Base-by-base conservation (phyloP, 2,797 vertebrate species). In the Nasua narica region DNA sequence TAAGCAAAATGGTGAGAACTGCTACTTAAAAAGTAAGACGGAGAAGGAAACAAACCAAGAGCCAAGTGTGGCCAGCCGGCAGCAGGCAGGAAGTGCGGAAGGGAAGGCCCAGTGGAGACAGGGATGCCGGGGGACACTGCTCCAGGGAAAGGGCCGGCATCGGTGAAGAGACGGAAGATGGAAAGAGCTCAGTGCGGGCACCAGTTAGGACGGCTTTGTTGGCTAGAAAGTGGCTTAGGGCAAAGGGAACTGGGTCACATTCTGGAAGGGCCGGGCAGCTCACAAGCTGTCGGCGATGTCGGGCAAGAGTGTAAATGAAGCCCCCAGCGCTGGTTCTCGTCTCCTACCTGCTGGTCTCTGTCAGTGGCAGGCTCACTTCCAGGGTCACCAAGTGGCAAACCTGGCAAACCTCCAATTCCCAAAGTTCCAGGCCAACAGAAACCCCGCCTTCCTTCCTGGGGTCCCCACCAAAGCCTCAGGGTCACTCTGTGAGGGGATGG, bases 401-500 rank as follows among this genome's bases (percentile, higher is more conserved):
- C 14, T 5, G 50, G 43, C 32, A 2, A 25, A 43, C 32, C 32
- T 84, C 43, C 32, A 32, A 6, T 9, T 67, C 60, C 58, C 70
- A 13, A 37, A 32, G 25, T 29, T 19, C 58, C n/a, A 1, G 13
- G 21, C 37, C 52, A 1, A 9, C 1, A 9, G 19, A 46, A 46
- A 74, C 7, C 43, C 29, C 23, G 10, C 23, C 10, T 29, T 14
- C 46, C 16, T 90, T 52, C 5, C 43, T 8, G 43, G 43, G 21
- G 32, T 25, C 32, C 54, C 11, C 58, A 6, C 16, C 3, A 18
- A 35, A 77, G 72, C 14, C 74, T 40, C 15, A 32, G 19, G 7
- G 27, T 15, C 12, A 7, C 3, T 12, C 81, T n/a, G n/a, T 7
- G 32, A 27, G 15, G 18, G 3, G 3, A 2, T 0, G 1, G 14